phyloP scores from a whole-genome alignment of 2,888 invertebrate genomes.

The Pocota personata region DNA sequence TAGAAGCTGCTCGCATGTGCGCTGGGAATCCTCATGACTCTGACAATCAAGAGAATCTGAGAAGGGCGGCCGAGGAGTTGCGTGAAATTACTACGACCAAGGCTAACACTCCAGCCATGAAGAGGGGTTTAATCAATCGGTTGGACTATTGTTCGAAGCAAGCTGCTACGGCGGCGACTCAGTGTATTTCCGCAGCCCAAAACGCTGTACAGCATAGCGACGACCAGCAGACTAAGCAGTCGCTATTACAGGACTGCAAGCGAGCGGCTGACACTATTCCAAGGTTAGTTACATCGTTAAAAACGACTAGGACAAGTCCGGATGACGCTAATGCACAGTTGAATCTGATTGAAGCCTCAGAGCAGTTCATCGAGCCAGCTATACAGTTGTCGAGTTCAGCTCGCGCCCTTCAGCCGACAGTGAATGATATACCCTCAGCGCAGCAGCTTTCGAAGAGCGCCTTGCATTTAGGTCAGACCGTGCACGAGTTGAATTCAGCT shows the following conservation, averaged over 20 bases:
- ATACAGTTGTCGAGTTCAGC: conserved; percentile 90
- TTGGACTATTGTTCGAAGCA: conserved; percentile 90
- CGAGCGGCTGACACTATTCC: conserved; percentile 91
- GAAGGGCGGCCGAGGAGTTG: conserved; percentile 96
- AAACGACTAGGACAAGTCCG: conserved; percentile 87
- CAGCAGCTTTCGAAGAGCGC: conserved; percentile 86
- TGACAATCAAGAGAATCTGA: conserved; percentile 91
- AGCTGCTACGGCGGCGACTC: conserved; percentile 94
- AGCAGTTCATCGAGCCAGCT: conserved; percentile 91
- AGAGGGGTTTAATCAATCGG: conserved; percentile 88
- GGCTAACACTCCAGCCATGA: conserved; percentile 89
- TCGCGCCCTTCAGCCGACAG: conserved; percentile 92
- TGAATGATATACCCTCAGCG: conserved; percentile 90
- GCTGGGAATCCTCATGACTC: conserved; percentile 93
- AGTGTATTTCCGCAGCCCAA: conserved; percentile 94
- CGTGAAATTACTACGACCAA: conserved; percentile 95
- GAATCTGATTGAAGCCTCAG: conserved; percentile 91
- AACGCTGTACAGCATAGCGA: conserved; percentile 89
- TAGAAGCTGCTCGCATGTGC: conserved; percentile 97
- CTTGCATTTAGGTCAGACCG: conserved; percentile 81
- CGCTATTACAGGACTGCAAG: conserved; percentile 89
- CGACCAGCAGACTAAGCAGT: conserved; percentile 85
- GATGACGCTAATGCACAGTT: conserved; percentile 90
- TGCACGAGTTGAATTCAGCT: conserved; percentile 84
- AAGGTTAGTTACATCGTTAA: conserved; percentile 90